A percentile compares a stretch with the other conserved stretches of the same genome.
Conservation (phyloP, 1,140 invertebrate genomes). For the Drosophila micromelanica region DNA sequence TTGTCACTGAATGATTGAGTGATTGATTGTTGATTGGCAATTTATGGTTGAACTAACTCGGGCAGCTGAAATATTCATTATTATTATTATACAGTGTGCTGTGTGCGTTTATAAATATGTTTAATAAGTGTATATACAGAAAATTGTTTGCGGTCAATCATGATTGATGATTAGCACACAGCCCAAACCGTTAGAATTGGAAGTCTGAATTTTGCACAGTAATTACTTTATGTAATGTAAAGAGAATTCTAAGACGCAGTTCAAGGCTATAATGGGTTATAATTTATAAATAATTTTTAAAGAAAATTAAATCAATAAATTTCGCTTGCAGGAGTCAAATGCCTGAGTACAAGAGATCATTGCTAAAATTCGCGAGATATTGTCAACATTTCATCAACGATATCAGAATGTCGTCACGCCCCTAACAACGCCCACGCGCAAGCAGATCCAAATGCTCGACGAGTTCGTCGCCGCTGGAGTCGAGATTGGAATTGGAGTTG, state of each 20-base stretch:
- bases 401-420: slow-evolving; percentile 84
- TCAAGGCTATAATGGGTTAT: too few species aligned
- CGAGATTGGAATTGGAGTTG: slow-evolving; percentile 11
- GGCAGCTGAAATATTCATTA: too few species aligned
- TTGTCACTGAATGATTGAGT: too few species aligned
- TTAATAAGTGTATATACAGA: too few species aligned
- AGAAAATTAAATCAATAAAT: neutral
- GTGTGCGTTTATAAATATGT: too few species aligned
- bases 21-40: too few species aligned
- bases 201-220: neutral
- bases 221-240: neutral
- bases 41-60: too few species aligned
- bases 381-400: slow-evolving; percentile 90
- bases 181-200: too few species aligned
- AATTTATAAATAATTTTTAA: too few species aligned
- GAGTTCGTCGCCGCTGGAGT: slow-evolving; percentile 46
- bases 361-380: slow-evolving; percentile 90
- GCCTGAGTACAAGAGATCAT: slow-evolving; percentile 92
- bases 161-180: too few species aligned
- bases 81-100: too few species aligned
- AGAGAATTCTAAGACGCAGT: neutral
- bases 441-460: slow-evolving; percentile 70
- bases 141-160: too few species aligned
- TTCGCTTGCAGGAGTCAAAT: slow-evolving; percentile 88
- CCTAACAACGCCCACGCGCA: slow-evolving; percentile 63